Evolutionary conservation across 1,140 invertebrate species (phyloP).

Genomic region (Maniola jurtina): DNA sequence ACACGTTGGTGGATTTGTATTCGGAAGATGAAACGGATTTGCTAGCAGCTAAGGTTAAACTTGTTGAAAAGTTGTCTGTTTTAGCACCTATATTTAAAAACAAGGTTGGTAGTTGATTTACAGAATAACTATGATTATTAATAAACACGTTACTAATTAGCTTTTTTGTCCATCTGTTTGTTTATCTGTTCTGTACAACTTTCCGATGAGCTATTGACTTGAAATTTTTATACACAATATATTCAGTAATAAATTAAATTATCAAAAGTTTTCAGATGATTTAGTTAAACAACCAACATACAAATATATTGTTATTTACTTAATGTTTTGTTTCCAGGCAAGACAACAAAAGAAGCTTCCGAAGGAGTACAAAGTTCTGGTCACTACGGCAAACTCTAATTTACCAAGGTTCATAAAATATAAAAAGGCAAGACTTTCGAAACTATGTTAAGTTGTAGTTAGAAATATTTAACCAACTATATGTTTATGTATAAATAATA

Average conservation of each 20-base stretch:
- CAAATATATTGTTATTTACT: too few species aligned
- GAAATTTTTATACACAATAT: too few species aligned
- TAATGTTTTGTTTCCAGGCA: conserved; percentile 68
- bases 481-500: conserved; percentile 17
- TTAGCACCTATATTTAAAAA: conserved; percentile 82
- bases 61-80: conserved; percentile 80
- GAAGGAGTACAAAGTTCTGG: conserved; percentile 82
- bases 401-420: conserved; percentile 86
- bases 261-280: too few species aligned
- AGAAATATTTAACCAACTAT: conserved; percentile 6
- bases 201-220: too few species aligned
- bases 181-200: too few species aligned
- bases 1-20: conserved; percentile 88
- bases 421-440: conserved; percentile 69
- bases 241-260: too few species aligned
- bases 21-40: conserved; percentile 86
- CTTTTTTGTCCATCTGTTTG: too few species aligned
- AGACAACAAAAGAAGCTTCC: conserved; percentile 82
- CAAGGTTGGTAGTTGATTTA: conserved; percentile 80
- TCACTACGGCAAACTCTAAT: conserved; percentile 85
- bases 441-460: conserved; percentile 36
- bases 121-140: too few species aligned
- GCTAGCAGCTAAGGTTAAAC: conserved; percentile 81
- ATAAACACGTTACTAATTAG: too few species aligned
- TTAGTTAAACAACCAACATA: too few species aligned